Base-by-base conservation (phyloP, 1,140 invertebrate species). In the Diplogasteroides magnus region DNA sequence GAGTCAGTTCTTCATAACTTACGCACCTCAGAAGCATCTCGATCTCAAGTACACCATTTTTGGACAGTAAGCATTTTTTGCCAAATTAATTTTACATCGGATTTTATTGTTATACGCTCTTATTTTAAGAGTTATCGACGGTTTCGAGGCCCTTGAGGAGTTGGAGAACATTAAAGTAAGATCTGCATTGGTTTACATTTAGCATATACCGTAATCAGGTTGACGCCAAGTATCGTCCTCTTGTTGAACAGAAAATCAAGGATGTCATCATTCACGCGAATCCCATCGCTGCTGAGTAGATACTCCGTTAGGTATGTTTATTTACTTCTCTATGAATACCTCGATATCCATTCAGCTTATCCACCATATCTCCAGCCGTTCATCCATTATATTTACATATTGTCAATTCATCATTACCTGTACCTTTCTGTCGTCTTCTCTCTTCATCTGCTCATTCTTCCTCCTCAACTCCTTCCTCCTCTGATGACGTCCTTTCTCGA, bases 1-100 rank as follows among this genome's bases (percentile, higher is more conserved):
- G n/a, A 94, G 92, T 78, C 95, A 98, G 84, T 98, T 98, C 85
- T 98, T 97, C 80, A 91, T 98, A 72, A 91, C 91, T 0, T 97
- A 97, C 85, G 89, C 87, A 2, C 89, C 93, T 71, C 94, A 98
- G 78, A 90, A 92, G n/a, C 92, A 94, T 86, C 86, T 98, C 56
- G 95, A 98, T 85, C 85, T 96, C 69, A 98, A 98, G 83, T 97
- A 98, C 82, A 97, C 95, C 14, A 83, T 97, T 29, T 96, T 98
- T 88, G 95, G 91, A 83, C 95, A 90, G 93, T 94, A 88, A 68
- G 63, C n/a, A 31, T 61, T 61, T 55, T 25, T 14, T 56, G 66
- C n/a, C 3, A 57, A 65, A 28, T n/a, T 62, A 27, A 59, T 76
- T 71, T 25, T 2, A 2, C 27, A 31, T 27, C 27, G 2, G 31